Evolutionary conservation across 2,888 invertebrate genomes (phyloP), one percentile per base, ranked within the genome.

Genomic region (Agrenia bidenticulata): DNA sequence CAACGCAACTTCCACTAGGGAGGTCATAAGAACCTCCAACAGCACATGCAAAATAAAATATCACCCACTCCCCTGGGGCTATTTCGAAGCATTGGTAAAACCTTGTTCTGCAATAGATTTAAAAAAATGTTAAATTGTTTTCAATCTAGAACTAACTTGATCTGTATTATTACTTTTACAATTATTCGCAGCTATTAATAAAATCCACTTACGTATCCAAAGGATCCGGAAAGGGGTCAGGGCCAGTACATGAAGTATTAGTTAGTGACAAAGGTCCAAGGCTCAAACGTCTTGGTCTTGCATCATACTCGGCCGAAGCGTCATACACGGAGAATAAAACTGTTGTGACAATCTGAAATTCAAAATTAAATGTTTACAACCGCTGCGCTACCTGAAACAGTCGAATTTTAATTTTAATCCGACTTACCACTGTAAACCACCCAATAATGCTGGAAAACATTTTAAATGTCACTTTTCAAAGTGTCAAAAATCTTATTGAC

Each of bases 11-110:
- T 4, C 37, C 39, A 57, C 39, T 41, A 15, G 11, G 5, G 5
- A 37, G 15, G 21, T 57, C 56, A 41, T 17, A 57, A 2, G n/a
- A 5, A 2, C 56, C 56, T 39, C 56, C 56, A 5, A 41, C 4
- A 2, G 56, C n/a, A 19, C 56, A 57, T 2, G 27, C 2, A 55
- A 32, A 26, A 13, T 27, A 17, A 11, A 24, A 15, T 32, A 55
- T 32, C 4, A 27, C 13, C 55, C 55, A 55, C 7, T 15, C n/a
- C 24, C 4, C 55, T 13, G 13, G 15, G 4, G 13, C 55, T 2
- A 32, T 7, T 13, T 2, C 11, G 17, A 55, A 55, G 37, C 55
- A 55, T 17, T 55, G 55, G 17, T 55, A 55, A 19, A 27, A 55
- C 7, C 24, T 15, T 2, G 26, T 13, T 9, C 55, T 55, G 17